phyloP scores from a whole-genome alignment of 2,113 vertebrate genomes.

The Neotoma lepida region DNA sequence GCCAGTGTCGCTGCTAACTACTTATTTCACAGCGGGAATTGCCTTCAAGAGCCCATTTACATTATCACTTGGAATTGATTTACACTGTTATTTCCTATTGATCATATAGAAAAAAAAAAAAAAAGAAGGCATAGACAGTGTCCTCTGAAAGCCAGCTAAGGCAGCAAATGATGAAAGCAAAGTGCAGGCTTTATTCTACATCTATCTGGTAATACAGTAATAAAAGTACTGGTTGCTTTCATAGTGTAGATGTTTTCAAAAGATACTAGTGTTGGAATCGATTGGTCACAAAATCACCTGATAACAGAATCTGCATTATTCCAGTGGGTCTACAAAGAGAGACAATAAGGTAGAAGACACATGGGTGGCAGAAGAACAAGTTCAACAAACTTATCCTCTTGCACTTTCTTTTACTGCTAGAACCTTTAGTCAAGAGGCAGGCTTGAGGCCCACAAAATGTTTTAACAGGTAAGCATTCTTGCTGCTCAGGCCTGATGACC shows the following conservation, averaged over 20 bases:
- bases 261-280: neutral
- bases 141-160: conserved; percentile 59
- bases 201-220: neutral
- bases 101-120: conserved; percentile 63
- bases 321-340: neutral
- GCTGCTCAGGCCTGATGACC: neutral
- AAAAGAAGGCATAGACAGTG: conserved; percentile 48
- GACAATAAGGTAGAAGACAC: neutral
- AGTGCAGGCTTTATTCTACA: conserved; percentile 29
- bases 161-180: conserved; percentile 62
- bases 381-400: neutral
- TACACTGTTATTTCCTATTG: conserved; percentile 76
- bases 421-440: neutral
- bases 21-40: conserved; percentile 84
- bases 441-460: neutral
- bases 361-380: neutral
- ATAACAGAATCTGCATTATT: neutral
- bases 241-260: conserved; percentile 25
- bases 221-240: neutral
- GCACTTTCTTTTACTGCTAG: neutral
- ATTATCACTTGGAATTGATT: conserved; percentile 83
- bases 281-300: neutral
- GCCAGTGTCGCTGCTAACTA: conserved; percentile 81
- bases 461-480: neutral
- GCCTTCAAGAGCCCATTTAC: conserved; percentile 82